These are phyloP conservation scores for Pygoscelis adeliae DNA, from an alignment of 2,113 vertebrate genomes.

Conservation along the genomic window DNA sequence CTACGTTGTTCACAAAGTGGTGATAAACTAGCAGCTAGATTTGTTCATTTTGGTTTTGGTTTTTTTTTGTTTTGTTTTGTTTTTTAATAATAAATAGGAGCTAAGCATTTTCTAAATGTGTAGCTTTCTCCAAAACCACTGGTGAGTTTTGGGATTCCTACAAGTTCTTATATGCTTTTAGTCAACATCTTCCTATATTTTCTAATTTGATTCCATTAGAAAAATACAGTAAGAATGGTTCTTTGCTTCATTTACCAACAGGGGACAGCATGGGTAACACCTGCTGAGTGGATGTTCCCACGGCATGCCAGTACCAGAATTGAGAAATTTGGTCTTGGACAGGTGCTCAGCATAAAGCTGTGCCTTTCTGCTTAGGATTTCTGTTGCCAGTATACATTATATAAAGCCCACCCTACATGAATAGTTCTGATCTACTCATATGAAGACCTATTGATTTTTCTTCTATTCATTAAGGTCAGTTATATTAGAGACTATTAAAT, in stretches of 20 bases:
- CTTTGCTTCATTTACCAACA: background rate
- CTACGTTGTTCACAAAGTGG: background rate
- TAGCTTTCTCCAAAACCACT: background rate
- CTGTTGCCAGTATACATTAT: background rate
- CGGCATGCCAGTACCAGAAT: background rate
- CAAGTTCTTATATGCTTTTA: background rate
- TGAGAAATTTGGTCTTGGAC: background rate
- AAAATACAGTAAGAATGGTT: fast-evolving
- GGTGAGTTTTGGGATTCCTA: background rate
- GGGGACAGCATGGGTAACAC: background rate
- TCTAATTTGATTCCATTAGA: background rate
- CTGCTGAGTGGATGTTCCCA: background rate
- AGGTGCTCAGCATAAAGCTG: background rate
- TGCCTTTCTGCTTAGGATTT: background rate
- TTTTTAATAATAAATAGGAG: background rate
- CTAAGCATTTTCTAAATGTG: background rate
- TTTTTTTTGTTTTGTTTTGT: background rate
- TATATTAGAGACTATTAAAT: background rate
- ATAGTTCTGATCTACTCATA: background rate
- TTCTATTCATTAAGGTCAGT: background rate
- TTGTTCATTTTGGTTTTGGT: background rate
- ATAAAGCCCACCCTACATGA: background rate
- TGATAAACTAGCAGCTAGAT: background rate
- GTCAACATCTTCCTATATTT: background rate
- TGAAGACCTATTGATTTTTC: background rate